Percentiles rank a stretch among this genome's conserved stretches.
phyloP scores from a whole-genome alignment of 2,797 vertebrate genomes.

The Thamnophis elegans region DNA sequence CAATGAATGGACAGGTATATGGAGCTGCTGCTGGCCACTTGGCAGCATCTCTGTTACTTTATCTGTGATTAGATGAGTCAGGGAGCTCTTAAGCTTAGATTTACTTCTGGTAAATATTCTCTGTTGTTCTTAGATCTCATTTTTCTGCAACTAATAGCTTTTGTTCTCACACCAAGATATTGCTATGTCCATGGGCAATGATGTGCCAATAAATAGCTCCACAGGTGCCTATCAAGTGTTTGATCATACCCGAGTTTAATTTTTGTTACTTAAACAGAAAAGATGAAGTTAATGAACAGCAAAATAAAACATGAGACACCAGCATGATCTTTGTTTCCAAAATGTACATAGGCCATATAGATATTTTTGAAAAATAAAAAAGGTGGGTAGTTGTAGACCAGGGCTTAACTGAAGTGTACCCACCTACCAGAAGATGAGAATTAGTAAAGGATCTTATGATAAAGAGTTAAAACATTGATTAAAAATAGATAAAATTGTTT shows the following conservation, averaged over 20 bases:
- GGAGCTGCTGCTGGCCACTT: constrained; percentile 10
- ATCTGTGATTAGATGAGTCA: background rate
- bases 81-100: background rate
- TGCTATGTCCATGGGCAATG: background rate
- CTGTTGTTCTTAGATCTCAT: constrained; percentile 10
- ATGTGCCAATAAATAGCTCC: background rate
- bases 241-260: background rate
- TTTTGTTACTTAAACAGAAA: background rate
- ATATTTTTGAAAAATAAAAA: background rate
- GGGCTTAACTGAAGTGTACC: background rate
- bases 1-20: constrained; percentile 19
- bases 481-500: background rate
- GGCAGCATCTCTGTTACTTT: constrained; percentile 19
- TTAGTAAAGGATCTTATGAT: background rate
- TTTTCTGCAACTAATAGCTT: background rate
- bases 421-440: background rate
- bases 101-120: background rate
- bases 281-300: background rate
- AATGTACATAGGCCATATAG: background rate
- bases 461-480: background rate
- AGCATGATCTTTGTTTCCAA: background rate
- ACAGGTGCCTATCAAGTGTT: background rate
- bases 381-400: background rate
- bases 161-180: background rate
- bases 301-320: background rate